A percentile compares a stretch with the other conserved stretches of the same genome.
Evolutionary conservation across 2,888 invertebrate genomes (phyloP).

Genomic region (Calameuta filiformis): DNA sequence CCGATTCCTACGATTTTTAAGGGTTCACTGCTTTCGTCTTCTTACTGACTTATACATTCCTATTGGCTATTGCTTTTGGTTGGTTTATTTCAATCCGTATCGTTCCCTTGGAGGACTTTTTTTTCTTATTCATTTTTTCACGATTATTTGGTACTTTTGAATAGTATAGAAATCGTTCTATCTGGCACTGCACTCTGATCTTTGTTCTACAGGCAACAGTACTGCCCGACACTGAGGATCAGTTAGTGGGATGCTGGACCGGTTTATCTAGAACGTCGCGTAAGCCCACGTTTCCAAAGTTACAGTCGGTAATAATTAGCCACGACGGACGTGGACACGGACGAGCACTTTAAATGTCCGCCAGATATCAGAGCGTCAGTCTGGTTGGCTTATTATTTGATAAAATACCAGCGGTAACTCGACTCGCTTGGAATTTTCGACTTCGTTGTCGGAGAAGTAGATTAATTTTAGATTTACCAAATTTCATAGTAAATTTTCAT

Average conservation of each 20-base stretch:
- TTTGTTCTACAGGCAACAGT: neutral
- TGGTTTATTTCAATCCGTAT: neutral
- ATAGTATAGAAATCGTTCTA: neutral
- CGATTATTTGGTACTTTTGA: neutral
- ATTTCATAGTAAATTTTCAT: no score
- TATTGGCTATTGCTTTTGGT: neutral
- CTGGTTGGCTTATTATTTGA: constrained; percentile 54
- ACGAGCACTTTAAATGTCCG: constrained; percentile 60
- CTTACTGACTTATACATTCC: neutral
- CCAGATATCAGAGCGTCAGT: constrained; percentile 38
- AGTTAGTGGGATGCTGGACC: neutral
- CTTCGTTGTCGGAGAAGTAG: neutral
- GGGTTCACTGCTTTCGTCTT: neutral
- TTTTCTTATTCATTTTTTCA: neutral
- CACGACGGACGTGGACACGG: constrained; percentile 57
- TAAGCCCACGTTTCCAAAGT: neutral
- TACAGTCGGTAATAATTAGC: constrained; percentile 50
- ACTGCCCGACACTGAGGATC: neutral
- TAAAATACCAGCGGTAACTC: constrained; percentile 27
- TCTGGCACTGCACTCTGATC: neutral
- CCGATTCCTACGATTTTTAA: neutral
- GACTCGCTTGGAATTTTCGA: neutral
- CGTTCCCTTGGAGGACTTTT: neutral
- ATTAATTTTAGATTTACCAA: neutral
- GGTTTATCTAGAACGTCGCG: neutral